Evolutionary conservation across 2,113 vertebrate species (phyloP), one percentile per base, ranked within the genome.

Genomic region (Oncorhynchus gorbuscha): DNA sequence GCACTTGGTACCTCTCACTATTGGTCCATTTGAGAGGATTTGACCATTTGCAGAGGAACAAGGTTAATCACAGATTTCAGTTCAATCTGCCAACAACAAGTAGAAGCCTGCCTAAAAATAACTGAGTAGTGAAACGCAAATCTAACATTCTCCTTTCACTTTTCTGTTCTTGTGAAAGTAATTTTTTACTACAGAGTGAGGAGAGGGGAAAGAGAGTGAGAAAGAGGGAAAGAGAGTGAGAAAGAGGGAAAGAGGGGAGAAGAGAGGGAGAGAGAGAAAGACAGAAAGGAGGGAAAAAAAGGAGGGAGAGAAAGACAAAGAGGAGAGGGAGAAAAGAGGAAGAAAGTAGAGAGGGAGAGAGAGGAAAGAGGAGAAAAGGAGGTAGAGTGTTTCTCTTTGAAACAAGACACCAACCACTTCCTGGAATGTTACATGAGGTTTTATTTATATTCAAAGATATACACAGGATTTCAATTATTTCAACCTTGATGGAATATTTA

Each of bases 391-490:
- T 11, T 45, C 39, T 45, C 39, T 45, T 45, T 45, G 14, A 55
- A 55, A 13, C 16, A 11, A 24, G 20, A 62, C 59, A 62, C 20
- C 59, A 45, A 22, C 59, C 7, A 16, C n/a, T 22, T 74, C 39
- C 39, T 90, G 86, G 71, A 92, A 91, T 85, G 85, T 80, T 90
- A 91, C 83, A 91, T 89, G 89, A 86, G 73, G 9, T 86, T 92
- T 94, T 91, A 90, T 92, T 55, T 81, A 88, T 88, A 88, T 90
- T 94, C 87, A 92, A 91, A 88, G 89, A 90, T 89, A 89, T 81
- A 84, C 85, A 88, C 89, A 81, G 81, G 86, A 85, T 90, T 89
- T 86, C 88, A 90, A 86, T 30, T 22, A 30, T 39, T 79, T 86
- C 74, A 89, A 74, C 70, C 83, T 68, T 71, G 67, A 12, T 22